Evolutionary conservation across 2,888 invertebrate species (phyloP), one percentile per base, ranked within the genome.

Genomic region (Trachelus iudaicus): DNA sequence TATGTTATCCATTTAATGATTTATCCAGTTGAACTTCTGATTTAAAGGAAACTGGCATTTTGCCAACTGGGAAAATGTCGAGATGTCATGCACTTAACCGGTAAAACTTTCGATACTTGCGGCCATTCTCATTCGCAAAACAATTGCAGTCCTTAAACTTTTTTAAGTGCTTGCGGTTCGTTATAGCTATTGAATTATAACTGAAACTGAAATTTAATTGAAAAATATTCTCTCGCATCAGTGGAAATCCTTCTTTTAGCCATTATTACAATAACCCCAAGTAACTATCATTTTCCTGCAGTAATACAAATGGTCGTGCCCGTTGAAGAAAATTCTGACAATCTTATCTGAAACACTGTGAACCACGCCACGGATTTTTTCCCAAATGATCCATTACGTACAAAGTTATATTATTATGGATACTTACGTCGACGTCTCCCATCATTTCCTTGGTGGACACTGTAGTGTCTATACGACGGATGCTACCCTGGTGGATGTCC

Each of bases 371-470:
- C 3, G 6, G 4, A 40, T 23, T 40, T 23, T 37, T 40, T 15
- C 23, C 35, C 0, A 23, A 40, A 40, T 23, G 15, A 6, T 40
- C 0, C 15, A 23, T 6, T 56, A 56, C 1, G 23, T 56, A 56
- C 9, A 56, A 23, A 56, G 23, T 56, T 23, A 40, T 23, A 40
- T 40, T 4, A 56, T 23, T 23, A 34, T 34, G 34, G 23, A 56
- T 83, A 96, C 96, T 96, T 92, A 97, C 97, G 92, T 97, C 97
- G 87, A 97, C 97, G 87, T 97, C 97, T 83, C 96, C 97, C 93
- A 98, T 97, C 98, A 98, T 98, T 92, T 97, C 97, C 91, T 97
- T 97, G 35, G 98, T 98, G 34, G 97, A 97, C 15, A 97, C 97
- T 0, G 98, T 98, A 40, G 98, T 97, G 91, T 98, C 98, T 87